Percentiles rank a stretch among this genome's conserved stretches.
These are phyloP conservation scores for Myotis vivesi DNA, from an alignment of 2,797 vertebrate species.

Conservation along the genomic window DNA sequence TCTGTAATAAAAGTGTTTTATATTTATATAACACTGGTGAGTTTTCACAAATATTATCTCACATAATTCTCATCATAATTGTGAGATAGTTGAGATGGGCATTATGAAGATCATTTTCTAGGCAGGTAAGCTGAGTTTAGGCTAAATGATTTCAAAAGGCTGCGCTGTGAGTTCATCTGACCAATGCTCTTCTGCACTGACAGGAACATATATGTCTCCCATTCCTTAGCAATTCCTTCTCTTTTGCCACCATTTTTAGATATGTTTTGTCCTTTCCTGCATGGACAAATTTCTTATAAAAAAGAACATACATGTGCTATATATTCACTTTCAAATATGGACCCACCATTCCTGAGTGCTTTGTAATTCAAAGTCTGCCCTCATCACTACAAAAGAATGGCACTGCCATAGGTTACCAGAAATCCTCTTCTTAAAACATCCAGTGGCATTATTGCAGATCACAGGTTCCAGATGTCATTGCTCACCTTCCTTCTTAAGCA, in stretches of 20 bases:
- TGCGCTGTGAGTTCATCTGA: neutral
- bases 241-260: neutral
- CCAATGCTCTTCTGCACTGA: neutral
- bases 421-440: neutral
- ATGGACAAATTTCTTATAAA: neutral
- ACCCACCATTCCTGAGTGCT: neutral
- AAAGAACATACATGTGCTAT: neutral
- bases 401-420: neutral
- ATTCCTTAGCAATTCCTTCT: neutral
- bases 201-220: neutral
- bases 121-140: neutral
- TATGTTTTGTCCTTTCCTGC: neutral
- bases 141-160: neutral
- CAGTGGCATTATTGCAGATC: neutral
- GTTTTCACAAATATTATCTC: conserved; percentile 9
- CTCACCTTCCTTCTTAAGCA: neutral
- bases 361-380: neutral
- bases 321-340: neutral
- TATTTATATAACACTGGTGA: neutral
- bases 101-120: neutral
- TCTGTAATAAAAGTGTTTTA: neutral
- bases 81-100: neutral
- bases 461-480: neutral
- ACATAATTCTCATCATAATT: neutral
- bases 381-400: neutral